phyloP scores from a whole-genome alignment of 2,797 vertebrate species.

The Enteromius afrohamiltoni region DNA sequence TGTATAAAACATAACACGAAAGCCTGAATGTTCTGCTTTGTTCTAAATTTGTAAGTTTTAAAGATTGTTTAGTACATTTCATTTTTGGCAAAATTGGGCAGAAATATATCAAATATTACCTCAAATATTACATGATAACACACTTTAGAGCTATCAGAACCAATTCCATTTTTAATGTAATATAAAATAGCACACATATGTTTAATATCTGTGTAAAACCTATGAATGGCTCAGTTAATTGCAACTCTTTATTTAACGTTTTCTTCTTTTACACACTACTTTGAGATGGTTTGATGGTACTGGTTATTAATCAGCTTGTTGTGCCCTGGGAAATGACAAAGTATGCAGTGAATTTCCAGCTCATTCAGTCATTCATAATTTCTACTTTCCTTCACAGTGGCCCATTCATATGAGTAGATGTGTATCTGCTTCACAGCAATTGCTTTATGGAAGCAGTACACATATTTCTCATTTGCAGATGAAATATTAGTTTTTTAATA shows the following conservation, averaged over 20 bases:
- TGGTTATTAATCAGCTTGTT: neutral
- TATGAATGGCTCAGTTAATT: neutral
- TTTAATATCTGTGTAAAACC: neutral
- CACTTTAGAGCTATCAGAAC: neutral
- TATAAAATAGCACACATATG: neutral
- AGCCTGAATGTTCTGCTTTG: neutral
- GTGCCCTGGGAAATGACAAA: conserved; percentile 44
- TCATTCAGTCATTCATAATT: conserved; percentile 73
- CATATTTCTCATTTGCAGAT: neutral
- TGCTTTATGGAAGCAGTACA: conserved; percentile 54
- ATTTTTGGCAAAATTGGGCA: neutral
- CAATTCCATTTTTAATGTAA: neutral
- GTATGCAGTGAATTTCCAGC: conserved; percentile 70
- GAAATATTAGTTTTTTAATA: neutral
- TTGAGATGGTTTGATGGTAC: too few relatives aligned
- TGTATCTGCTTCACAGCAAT: conserved; percentile 50
- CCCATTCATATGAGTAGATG: conserved; percentile 68
- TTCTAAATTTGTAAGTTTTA: neutral
- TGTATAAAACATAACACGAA: neutral
- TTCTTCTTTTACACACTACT: neutral
- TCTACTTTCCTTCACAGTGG: conserved; percentile 63
- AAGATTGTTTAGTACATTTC: neutral
- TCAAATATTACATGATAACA: neutral
- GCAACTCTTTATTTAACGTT: neutral
- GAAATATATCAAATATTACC: neutral